Base-by-base conservation (phyloP, 2,888 invertebrate genomes). In the Cryptus viduatorius region DNA sequence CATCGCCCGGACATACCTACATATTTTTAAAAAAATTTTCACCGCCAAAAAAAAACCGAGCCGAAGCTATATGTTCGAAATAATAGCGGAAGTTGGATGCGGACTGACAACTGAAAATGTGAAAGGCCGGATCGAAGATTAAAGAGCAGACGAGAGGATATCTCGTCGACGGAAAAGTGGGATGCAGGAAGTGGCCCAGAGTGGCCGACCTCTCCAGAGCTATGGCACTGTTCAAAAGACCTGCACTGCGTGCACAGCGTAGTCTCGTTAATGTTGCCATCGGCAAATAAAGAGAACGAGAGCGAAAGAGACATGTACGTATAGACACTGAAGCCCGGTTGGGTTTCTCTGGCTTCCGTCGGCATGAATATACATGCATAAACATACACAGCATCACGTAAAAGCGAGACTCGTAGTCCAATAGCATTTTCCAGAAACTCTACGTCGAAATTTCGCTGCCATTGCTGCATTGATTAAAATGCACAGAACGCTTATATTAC, bases 91-190 rank as follows among this genome's bases (percentile, higher is more conserved):
- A 7, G 19, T 24, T 44, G 7, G 19, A 2, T 48, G 8, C 14
- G 12, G 3, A 7, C 12, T n/a, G 68, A 4, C 61, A 76, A 50
- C 44, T 75, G 24, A 50, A 73, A 73, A 73, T 16, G 19, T 29
- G 50, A 31, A 29, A 29, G 59, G 56, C 56, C 24, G 71, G 53
- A 77, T 68, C 56, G 59, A 72, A 67, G 72, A 82, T 82, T 71
- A 72, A 79, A 71, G 78, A 19, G 48, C 59, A 56, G 10, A 31
- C 8, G 37, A 14, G 59, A 48, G 29, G 29, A 78, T 48, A 69
- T 14, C 12, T 69, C 37, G 69, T 61, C 48, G 16, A 12, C 14
- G 48, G 69, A 77, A 59, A 24, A 67, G 64, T n/a, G 64, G 53
- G 37, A 50, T 42, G 44, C n/a, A 48, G 16, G n/a, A 64, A 14